phyloP scores from a whole-genome alignment of 2,888 invertebrate species.

The Dysmachus trigonus region DNA sequence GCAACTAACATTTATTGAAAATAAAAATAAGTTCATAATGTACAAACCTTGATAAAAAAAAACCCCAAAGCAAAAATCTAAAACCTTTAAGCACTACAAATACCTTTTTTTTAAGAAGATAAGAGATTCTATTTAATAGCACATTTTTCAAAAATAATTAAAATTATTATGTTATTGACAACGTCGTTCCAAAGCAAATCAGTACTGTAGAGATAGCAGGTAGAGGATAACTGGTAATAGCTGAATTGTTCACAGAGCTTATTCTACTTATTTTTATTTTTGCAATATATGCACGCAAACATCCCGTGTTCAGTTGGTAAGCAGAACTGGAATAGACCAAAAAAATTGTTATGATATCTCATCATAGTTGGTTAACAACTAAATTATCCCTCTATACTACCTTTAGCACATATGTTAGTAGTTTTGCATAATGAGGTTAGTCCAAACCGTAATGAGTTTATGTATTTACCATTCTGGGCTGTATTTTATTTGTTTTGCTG shows the following conservation, averaged over 20 bases:
- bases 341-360: not conserved
- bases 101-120: not conserved
- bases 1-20: not conserved
- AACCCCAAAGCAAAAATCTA: not conserved
- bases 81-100: not conserved
- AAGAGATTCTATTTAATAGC: not conserved
- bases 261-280: not conserved
- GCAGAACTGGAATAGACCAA: constrained; percentile 10
- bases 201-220: not conserved
- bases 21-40: not conserved
- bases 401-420: not conserved
- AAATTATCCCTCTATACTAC: not conserved
- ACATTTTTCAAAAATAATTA: not conserved
- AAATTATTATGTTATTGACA: not conserved
- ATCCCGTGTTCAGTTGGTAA: not conserved
- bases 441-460: not conserved
- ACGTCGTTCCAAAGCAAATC: not conserved
- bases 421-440: not conserved
- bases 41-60: not conserved
- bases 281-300: not conserved
- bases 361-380: not conserved
- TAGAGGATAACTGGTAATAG: not conserved
- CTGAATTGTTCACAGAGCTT: not conserved
- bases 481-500: not conserved
- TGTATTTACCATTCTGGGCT: too few relatives aligned